Evolutionary conservation across 2,113 vertebrate genomes (phyloP).

Genomic region (Silurus meridionalis): DNA sequence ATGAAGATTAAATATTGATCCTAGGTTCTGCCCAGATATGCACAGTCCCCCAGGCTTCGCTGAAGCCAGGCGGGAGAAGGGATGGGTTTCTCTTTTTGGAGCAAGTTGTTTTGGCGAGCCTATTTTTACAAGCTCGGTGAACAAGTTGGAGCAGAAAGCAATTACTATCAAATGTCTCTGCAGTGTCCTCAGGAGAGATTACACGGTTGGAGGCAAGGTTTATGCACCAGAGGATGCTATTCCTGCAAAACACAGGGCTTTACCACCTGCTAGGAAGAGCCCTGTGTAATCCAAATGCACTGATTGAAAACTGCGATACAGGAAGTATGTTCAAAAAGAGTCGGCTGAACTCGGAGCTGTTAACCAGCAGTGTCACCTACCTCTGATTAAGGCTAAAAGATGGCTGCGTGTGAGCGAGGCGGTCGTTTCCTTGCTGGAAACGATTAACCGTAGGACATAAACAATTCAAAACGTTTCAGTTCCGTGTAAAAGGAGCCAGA

Average conservation of each 20-base stretch:
- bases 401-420: background rate
- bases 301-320: conserved; percentile 39
- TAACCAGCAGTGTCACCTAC: conserved; percentile 10
- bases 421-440: conserved; percentile 26
- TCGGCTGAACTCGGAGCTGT: conserved; percentile 20
- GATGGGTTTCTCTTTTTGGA: conserved; percentile 39
- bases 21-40: conserved; percentile 30
- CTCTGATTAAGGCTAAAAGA: conserved; percentile 36
- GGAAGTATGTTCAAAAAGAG: conserved; percentile 28
- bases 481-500: background rate
- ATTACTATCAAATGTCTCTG: conserved; percentile 52
- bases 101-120: conserved; percentile 40
- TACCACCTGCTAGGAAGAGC: conserved; percentile 41
- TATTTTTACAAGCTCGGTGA: conserved; percentile 52
- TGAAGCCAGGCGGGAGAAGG: conserved; percentile 11
- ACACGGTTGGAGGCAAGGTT: conserved; percentile 53
- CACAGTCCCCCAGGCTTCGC: background rate
- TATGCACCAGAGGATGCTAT: conserved; percentile 48
- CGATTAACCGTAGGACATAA: conserved; percentile 7
- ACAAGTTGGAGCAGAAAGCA: conserved; percentile 52
- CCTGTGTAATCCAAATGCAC: conserved; percentile 46
- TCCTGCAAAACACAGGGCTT: conserved; percentile 46
- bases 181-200: conserved; percentile 54
- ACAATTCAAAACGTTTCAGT: conserved; percentile 25
- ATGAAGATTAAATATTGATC: conserved; percentile 59